phyloP scores from a whole-genome alignment of 2,113 vertebrate species.

The Pyxicephalus adspersus region DNA sequence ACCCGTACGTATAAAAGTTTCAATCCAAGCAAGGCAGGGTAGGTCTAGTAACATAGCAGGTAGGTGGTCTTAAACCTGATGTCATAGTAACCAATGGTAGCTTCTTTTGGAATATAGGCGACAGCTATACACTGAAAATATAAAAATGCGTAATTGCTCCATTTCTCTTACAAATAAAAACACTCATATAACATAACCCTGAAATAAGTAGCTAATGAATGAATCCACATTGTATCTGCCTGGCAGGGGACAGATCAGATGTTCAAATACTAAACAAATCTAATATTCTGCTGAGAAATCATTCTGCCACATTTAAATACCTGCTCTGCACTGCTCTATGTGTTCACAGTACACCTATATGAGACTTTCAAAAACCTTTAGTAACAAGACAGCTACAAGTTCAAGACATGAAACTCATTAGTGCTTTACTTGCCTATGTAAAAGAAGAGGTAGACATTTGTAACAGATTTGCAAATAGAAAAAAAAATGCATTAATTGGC shows the following conservation, averaged over 20 bases:
- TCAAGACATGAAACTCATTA: not conserved
- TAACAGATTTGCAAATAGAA: not conserved
- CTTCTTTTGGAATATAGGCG: too few species aligned
- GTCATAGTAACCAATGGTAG: too few species aligned
- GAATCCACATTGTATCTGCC: too few species aligned
- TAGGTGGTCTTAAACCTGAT: too few species aligned
- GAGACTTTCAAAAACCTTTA: not conserved
- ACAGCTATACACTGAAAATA: too few species aligned
- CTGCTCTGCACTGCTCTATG: not conserved
- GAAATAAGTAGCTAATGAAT: too few species aligned
- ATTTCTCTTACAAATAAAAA: too few species aligned
- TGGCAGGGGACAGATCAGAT: not conserved
- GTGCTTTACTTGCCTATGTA: not conserved
- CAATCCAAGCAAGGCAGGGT: too few species aligned
- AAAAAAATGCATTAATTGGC: not conserved
- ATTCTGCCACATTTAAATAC: not conserved
- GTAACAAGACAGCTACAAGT: not conserved
- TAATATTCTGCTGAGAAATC: not conserved
- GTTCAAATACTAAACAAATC: not conserved
- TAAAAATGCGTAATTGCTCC: too few species aligned
- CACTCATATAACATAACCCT: too few species aligned
- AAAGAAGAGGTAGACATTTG: not conserved
- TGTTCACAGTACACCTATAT: not conserved
- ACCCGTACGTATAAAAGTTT: too few species aligned
- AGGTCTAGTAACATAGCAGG: too few species aligned